These are phyloP conservation scores for Pao palembangensis DNA, from an alignment of 2,113 vertebrate genomes.

Conservation along the genomic window DNA sequence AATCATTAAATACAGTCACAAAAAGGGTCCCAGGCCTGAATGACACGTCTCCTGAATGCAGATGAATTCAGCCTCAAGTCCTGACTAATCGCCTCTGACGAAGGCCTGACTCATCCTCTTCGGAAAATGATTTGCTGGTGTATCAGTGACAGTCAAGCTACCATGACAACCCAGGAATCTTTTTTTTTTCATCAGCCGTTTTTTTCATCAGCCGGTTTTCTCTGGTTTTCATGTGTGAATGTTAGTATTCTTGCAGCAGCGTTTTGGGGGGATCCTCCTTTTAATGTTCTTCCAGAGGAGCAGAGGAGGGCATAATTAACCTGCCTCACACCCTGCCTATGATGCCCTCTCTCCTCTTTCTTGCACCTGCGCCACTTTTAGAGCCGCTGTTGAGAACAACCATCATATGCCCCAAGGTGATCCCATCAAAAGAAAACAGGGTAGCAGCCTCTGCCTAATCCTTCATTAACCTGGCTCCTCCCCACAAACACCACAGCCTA, in stretches of 20 bases:
- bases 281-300: constrained; percentile 35
- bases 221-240: constrained; percentile 9
- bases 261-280: constrained; percentile 23
- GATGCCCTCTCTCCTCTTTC: constrained; percentile 10
- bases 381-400: constrained; percentile 48
- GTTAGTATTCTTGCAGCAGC: constrained; percentile 3
- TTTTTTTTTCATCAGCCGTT: constrained; percentile 32
- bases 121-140: constrained; percentile 55
- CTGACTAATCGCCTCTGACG: constrained; percentile 14
- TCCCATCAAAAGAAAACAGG: constrained; percentile 73
- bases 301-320: constrained; percentile 56
- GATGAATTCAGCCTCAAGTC: constrained; percentile 29
- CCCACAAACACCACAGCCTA: constrained; percentile 40
- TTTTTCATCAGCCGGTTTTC: too few species aligned
- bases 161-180: constrained; percentile 51
- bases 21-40: constrained; percentile 1
- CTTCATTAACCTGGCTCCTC: constrained; percentile 71
- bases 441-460: constrained; percentile 71
- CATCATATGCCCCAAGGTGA: constrained; percentile 63
- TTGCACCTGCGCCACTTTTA: constrained; percentile 29
- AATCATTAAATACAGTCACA: not conserved
- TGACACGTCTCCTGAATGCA: constrained; percentile 16
- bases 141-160: constrained; percentile 60
- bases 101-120: constrained; percentile 59
- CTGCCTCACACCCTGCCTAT: constrained; percentile 29